Conservation (phyloP, 2,797 vertebrate species). For the Sarcophilus harrisii region DNA sequence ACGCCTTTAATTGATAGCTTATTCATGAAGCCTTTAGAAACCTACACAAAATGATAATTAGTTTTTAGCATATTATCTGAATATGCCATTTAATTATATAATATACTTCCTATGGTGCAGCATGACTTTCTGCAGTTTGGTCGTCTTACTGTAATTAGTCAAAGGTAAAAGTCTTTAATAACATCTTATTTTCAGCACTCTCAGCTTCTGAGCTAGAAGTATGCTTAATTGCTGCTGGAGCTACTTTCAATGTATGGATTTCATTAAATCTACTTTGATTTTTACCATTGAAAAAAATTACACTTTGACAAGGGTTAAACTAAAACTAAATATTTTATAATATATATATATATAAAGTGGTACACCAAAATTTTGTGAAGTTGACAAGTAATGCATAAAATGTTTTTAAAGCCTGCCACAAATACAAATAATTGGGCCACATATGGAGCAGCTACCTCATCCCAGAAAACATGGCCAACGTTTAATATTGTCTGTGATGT, state of each 20-base stretch:
- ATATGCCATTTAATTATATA: conserved; percentile 34
- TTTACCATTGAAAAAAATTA: conserved; percentile 36
- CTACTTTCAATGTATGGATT: conserved; percentile 40
- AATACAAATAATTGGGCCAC: conserved; percentile 46
- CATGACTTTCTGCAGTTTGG: conserved; percentile 38
- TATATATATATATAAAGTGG: background rate
- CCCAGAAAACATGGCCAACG: conserved; percentile 40
- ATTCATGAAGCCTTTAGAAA: conserved; percentile 47
- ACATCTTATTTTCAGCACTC: conserved; percentile 64
- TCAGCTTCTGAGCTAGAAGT: conserved; percentile 42
- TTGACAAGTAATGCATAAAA: conserved; percentile 57
- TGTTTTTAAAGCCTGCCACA: conserved; percentile 51
- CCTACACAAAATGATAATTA: conserved; percentile 38
- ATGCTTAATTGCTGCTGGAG: conserved; percentile 34
- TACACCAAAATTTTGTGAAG: conserved; percentile 54
- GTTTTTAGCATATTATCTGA: conserved; percentile 47
- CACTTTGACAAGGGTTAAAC: conserved; percentile 42
- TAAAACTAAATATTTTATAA: conserved; percentile 57
- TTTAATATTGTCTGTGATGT: conserved; percentile 56
- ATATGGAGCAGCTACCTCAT: conserved; percentile 74
- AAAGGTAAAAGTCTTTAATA: conserved; percentile 63
- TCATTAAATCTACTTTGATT: conserved; percentile 13
- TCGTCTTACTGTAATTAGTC: conserved; percentile 53
- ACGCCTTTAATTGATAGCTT: conserved; percentile 63
- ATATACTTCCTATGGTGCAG: conserved; percentile 39